A percentile compares a stretch with the other conserved stretches of the same genome.
Conservation (phyloP, 2,797 vertebrate genomes). For the Capromys pilorides region DNA sequence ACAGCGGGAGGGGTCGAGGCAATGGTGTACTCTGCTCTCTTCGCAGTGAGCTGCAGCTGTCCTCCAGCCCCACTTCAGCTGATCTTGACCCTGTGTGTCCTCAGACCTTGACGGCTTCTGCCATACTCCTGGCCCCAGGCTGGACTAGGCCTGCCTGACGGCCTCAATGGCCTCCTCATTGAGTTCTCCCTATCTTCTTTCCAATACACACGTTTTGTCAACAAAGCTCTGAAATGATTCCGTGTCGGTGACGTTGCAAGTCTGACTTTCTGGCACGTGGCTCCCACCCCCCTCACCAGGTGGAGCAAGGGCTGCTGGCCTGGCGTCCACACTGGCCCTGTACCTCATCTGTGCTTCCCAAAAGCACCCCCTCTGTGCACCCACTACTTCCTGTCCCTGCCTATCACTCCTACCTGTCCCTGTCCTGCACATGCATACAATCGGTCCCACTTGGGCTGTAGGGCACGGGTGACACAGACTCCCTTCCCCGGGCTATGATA, state of each 20-base stretch:
- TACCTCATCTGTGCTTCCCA: neutral
- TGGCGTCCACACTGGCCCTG: neutral
- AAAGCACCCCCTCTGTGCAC: neutral
- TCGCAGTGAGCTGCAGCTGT: neutral
- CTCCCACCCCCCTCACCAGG: neutral
- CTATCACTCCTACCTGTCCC: neutral
- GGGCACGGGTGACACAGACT: neutral
- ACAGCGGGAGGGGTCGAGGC: neutral
- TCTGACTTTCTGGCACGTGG: neutral
- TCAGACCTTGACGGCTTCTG: neutral
- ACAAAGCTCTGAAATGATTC: neutral
- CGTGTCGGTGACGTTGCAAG: neutral
- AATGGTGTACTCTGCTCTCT: neutral
- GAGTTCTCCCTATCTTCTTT: neutral
- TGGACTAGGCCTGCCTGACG: neutral
- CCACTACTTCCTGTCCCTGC: neutral
- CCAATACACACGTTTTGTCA: neutral
- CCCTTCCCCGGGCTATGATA: neutral
- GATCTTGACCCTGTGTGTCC: neutral
- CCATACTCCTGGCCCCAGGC: neutral
- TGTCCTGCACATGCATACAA: neutral
- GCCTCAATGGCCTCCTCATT: neutral
- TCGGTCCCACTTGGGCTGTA: neutral
- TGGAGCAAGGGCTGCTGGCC: neutral
- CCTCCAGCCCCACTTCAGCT: neutral